Base-by-base conservation (phyloP, 2,888 invertebrate genomes). In the Apomyelois bistriatella region DNA sequence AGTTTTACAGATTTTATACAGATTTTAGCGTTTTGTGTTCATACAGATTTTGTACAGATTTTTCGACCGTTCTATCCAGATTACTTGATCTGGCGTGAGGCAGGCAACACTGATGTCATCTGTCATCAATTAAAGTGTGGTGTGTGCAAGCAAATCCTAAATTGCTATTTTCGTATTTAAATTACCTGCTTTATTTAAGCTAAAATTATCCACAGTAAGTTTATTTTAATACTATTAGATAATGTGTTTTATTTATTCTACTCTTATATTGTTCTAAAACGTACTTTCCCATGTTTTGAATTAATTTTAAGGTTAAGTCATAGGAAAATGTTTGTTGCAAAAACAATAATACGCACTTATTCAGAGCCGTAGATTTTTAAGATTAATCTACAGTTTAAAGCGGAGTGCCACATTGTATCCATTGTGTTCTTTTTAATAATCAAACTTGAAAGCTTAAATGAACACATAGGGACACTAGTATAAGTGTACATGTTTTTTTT, bases 331-430 rank as follows among this genome's bases (percentile, higher is more conserved):
- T 13, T 48, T 22, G n/a, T 13, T 1, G 0, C 4, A 32, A 46
- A 46, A 46, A 46, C 46, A 35, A 38, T 49, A 15, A 28, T 38
- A 43, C 13, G 85, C 85, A 85, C 74, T 76, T 61, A 65, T 77
- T 85, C 84, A 85, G 85, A 80, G 67, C 84, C 71, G 65, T 63
- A 70, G 68, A 77, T 69, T 58, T 51, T 37, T 53, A 82, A 76
- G 47, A 54, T 64, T 32, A 52, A 57, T 80, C 57, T 70, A 67
- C 70, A 70, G 83, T 75, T 81, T 83, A 80, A 79, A 64, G 80
- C 76, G 56, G 58, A 59, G 70, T 79, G 79, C 78, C 46, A 78
- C 30, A 78, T 60, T 56, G 72, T 52, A 32, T 53, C 41, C 53
- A 50, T 48, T 43, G 46, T 48, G 48, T 50, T 41, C n/a, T 22